Percentiles rank a stretch among this genome's conserved stretches.
Evolutionary conservation across 2,797 vertebrate genomes (phyloP).

Genomic region (Anableps anableps): DNA sequence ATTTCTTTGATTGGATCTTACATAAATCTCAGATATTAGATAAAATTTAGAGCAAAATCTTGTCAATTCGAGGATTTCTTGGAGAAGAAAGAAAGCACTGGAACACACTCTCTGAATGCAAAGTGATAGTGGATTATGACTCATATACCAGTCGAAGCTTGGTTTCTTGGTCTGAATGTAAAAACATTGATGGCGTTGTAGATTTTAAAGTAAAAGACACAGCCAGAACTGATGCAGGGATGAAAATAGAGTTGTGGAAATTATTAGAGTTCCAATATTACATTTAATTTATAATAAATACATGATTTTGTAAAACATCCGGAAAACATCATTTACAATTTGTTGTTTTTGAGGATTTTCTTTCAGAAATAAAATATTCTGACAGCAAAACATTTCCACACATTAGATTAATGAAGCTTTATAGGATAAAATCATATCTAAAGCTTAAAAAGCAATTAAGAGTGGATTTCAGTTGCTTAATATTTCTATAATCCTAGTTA

Average conservation of each 20-base stretch:
- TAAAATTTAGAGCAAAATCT: neutral
- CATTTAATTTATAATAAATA: neutral
- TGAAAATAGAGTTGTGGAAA: neutral
- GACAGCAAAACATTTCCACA: neutral
- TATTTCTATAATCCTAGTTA: neutral
- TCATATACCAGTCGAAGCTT: constrained; percentile 12
- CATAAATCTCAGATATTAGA: neutral
- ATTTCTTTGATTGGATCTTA: neutral
- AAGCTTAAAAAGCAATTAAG: neutral
- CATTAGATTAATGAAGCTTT: neutral
- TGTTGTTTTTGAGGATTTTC: neutral
- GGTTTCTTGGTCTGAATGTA: constrained; percentile 8
- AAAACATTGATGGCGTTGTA: neutral
- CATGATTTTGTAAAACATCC: neutral
- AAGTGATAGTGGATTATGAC: constrained; percentile 24
- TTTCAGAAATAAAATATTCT: neutral
- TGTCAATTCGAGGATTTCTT: neutral
- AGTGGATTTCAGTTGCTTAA: neutral
- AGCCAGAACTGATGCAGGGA: neutral
- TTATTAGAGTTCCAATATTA: neutral
- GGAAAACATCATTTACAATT: neutral
- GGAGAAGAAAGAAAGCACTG: neutral
- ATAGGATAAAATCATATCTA: neutral
- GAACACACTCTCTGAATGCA: constrained; percentile 1
- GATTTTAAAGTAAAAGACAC: constrained; percentile 2